Conservation (phyloP, 2,113 vertebrate species). For the Grammomys dolichurus region DNA sequence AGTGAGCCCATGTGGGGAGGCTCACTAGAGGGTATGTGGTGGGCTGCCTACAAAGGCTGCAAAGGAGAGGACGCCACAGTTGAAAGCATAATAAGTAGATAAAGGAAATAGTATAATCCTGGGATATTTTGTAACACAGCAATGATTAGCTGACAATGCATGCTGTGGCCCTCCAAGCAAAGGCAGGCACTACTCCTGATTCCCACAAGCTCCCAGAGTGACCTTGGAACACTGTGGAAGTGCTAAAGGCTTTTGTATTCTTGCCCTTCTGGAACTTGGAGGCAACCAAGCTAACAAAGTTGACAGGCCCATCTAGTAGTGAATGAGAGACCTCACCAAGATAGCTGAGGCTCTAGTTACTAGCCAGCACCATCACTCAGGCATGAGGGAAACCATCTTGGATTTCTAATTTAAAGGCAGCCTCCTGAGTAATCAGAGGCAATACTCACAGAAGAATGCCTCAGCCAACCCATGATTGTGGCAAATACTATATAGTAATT, state of each 20-base stretch:
- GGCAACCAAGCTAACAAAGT: background rate
- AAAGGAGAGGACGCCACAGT: background rate
- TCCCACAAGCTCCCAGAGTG: rapidly evolving
- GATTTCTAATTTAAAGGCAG: background rate
- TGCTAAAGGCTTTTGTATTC: background rate
- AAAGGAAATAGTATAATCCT: background rate
- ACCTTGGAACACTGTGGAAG: background rate
- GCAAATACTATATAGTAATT: background rate
- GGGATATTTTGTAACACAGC: background rate
- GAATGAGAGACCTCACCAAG: background rate
- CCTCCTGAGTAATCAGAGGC: background rate
- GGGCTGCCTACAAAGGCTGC: background rate
- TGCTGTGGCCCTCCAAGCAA: background rate
- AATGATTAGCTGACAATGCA: background rate
- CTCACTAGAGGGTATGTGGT: background rate
- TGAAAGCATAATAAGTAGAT: background rate
- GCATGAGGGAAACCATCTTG: background rate
- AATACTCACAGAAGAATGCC: background rate
- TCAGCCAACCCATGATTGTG: background rate
- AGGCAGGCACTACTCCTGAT: background rate
- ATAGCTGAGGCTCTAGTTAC: background rate
- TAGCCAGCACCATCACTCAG: background rate
- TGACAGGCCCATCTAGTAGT: background rate
- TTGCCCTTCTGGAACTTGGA: background rate
- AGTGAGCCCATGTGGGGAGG: background rate